Evolutionary conservation across 2,797 vertebrate genomes (phyloP).

Genomic region (Artibeus jamaicensis): DNA sequence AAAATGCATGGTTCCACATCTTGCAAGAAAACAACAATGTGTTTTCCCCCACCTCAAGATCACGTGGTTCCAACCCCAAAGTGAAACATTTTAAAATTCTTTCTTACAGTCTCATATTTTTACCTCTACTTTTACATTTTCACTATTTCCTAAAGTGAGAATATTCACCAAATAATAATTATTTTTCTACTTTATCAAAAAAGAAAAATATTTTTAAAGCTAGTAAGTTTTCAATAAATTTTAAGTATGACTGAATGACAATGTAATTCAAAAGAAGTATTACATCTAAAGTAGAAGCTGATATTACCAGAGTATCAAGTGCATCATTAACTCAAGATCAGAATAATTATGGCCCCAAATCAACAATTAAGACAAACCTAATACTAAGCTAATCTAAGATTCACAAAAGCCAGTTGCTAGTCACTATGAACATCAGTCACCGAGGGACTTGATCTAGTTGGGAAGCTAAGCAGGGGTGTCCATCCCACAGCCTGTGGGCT

Average conservation of each 20-base stretch:
- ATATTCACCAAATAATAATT: not conserved
- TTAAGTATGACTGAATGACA: not conserved
- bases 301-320: not conserved
- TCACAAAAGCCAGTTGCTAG: conserved; percentile 5
- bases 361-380: not conserved
- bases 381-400: conserved; percentile 24
- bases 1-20: too few relatives aligned
- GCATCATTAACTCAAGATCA: conserved; percentile 30
- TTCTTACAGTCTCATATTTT: conserved; percentile 1
- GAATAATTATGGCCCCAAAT: not conserved
- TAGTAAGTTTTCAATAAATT: not conserved
- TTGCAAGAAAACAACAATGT: too few relatives aligned
- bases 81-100: not conserved
- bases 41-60: too few relatives aligned
- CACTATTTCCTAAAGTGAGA: not conserved
- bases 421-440: not conserved
- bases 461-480: not conserved
- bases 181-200: not conserved
- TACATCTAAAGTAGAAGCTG: not conserved
- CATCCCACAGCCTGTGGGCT: too few relatives aligned
- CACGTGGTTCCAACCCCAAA: not conserved
- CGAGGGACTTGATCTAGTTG: not conserved
- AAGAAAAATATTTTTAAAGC: not conserved
- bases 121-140: not conserved
- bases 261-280: not conserved